Conservation (phyloP, 30 jellyfish, hydroid and myxozoan species). For the Aurelia sp. region DNA sequence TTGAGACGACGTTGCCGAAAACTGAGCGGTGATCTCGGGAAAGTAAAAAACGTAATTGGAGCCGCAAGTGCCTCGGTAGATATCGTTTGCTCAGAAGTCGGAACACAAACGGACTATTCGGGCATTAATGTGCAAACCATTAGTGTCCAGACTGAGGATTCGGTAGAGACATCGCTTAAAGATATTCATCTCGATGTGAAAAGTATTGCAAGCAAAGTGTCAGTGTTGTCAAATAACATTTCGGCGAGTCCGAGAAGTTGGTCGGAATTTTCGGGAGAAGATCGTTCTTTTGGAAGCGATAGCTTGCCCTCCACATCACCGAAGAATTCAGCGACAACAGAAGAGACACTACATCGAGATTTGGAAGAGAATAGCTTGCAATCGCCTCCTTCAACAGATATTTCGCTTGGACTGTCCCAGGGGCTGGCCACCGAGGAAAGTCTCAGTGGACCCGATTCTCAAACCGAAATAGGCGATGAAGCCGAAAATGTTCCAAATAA, state of each 20-base stretch:
- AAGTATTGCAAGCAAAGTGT: slow-evolving; percentile 39
- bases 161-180: slow-evolving; percentile 11
- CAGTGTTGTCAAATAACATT: slow-evolving; percentile 15
- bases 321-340: not conserved
- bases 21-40: slow-evolving; percentile 62
- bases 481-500: not conserved
- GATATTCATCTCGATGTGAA: slow-evolving; percentile 42
- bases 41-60: slow-evolving; percentile 31
- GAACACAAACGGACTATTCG: slow-evolving; percentile 39
- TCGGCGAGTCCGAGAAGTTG: slow-evolving; percentile 10
- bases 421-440: not conserved
- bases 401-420: not conserved
- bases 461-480: not conserved
- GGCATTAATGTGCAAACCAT: not conserved
- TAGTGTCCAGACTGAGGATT: slow-evolving; percentile 16
- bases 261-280: slow-evolving; percentile 30
- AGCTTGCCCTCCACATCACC: slow-evolving; percentile 5
- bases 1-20: slow-evolving; percentile 53
- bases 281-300: not conserved
- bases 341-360: not conserved
- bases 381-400: not conserved
- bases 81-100: not conserved
- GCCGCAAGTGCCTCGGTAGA: not conserved
- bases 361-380: not conserved
- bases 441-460: not conserved